phyloP scores from a whole-genome alignment of 1,140 invertebrate species.

The Tetragonula clypearis region DNA sequence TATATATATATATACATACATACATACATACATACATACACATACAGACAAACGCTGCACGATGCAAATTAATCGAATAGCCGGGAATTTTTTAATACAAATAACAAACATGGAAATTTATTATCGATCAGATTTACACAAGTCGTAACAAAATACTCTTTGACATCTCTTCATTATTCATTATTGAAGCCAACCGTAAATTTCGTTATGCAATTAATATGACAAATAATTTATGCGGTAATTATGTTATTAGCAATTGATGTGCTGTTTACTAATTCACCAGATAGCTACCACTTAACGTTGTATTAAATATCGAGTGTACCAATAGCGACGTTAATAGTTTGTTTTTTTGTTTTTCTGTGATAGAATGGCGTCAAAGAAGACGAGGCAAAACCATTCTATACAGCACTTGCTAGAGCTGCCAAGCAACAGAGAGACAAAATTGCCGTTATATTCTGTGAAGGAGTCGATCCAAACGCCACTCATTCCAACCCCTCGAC shows the following conservation, averaged over 20 bases:
- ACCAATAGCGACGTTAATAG: background rate
- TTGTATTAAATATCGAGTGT: background rate
- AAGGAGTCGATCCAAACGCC: constrained; percentile 68
- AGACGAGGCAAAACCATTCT: constrained; percentile 77
- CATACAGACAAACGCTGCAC: too few relatives aligned
- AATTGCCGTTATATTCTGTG: constrained; percentile 67
- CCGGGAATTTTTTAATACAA: background rate
- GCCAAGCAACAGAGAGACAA: constrained; percentile 75
- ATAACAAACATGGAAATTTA: background rate
- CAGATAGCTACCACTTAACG: background rate
- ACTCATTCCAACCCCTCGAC: constrained; percentile 72
- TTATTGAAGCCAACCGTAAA: background rate
- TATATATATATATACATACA: too few relatives aligned
- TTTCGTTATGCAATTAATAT: constrained; percentile 42
- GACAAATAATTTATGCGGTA: constrained; percentile 16
- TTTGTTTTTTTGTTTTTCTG: constrained; percentile 15
- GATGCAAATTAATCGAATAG: background rate
- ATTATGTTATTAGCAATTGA: constrained; percentile 30
- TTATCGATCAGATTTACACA: constrained; percentile 4
- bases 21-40: too few relatives aligned
- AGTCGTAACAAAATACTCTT: background rate
- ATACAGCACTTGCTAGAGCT: constrained; percentile 80
- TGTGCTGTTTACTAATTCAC: constrained; percentile 15
- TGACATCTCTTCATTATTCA: constrained; percentile 26
- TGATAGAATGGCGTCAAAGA: constrained; percentile 78